phyloP scores from a whole-genome alignment of 2,797 vertebrate genomes.

The Balearica regulorum region DNA sequence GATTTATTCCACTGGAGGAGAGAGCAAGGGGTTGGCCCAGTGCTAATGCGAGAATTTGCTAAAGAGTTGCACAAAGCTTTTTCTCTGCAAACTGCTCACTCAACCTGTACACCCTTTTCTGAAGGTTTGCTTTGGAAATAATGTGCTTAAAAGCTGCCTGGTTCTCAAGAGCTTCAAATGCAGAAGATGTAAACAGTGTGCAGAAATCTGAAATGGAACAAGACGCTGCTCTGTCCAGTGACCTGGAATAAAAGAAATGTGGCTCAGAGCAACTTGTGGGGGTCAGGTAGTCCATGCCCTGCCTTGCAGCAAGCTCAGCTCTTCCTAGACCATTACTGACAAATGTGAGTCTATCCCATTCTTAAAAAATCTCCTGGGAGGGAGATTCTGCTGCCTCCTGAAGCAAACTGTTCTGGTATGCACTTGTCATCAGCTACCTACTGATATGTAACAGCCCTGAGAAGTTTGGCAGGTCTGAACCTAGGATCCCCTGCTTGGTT shows the following conservation, averaged over 20 bases:
- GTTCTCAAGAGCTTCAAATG: background rate
- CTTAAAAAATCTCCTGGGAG: background rate
- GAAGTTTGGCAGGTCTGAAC: background rate
- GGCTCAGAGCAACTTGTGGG: background rate
- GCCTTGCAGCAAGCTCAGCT: background rate
- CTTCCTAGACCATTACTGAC: background rate
- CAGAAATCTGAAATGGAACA: background rate
- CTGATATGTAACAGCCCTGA: background rate
- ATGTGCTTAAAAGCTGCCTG: background rate
- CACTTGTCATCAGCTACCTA: background rate
- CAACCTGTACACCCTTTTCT: background rate
- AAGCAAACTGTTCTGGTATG: background rate
- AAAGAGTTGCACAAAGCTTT: background rate
- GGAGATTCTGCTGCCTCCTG: background rate
- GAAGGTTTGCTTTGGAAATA: background rate
- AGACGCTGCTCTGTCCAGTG: background rate
- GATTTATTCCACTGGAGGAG: background rate
- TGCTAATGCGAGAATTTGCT: background rate
- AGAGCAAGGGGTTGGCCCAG: background rate
- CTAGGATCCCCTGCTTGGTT: background rate
- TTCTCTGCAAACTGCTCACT: background rate
- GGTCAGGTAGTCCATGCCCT: background rate
- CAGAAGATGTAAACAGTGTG: background rate
- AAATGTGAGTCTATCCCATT: background rate
- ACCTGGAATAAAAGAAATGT: background rate